Evolutionary conservation across 2,113 vertebrate species (phyloP).

Genomic region (Felis chaus): DNA sequence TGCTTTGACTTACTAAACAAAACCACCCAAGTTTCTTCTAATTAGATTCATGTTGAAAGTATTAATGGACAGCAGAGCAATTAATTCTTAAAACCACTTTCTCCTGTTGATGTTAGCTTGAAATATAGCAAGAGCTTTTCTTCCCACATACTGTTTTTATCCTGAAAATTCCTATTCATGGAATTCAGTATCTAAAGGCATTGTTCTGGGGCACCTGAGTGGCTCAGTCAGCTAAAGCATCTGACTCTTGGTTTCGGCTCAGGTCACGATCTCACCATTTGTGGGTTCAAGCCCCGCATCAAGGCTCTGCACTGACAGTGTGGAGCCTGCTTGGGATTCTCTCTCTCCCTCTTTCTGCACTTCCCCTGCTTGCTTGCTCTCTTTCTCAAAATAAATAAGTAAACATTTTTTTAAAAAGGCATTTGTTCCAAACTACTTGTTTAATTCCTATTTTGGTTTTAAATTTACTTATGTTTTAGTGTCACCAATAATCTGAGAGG

Average conservation of each 20-base stretch:
- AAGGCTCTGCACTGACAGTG: too few relatives aligned
- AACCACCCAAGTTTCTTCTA: not conserved
- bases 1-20: conserved; percentile 7
- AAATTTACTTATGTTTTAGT: conserved; percentile 37
- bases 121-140: conserved; percentile 23
- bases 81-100: conserved; percentile 18
- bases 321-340: too few relatives aligned
- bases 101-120: not conserved
- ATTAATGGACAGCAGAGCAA: not conserved
- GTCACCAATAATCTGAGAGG: not conserved
- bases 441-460: not conserved
- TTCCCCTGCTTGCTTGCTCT: too few relatives aligned
- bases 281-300: too few relatives aligned
- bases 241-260: too few relatives aligned
- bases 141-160: not conserved
- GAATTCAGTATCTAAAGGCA: not conserved
- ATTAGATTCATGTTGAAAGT: conserved; percentile 13
- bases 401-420: too few relatives aligned
- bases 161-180: not conserved
- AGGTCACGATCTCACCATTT: too few relatives aligned
- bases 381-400: too few relatives aligned
- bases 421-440: not conserved
- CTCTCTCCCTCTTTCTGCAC: too few relatives aligned
- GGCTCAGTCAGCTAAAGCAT: too few relatives aligned
- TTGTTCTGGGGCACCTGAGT: not conserved